Evolutionary conservation across 2,888 invertebrate genomes (phyloP).

Genomic region (Brachycybe producta): DNA sequence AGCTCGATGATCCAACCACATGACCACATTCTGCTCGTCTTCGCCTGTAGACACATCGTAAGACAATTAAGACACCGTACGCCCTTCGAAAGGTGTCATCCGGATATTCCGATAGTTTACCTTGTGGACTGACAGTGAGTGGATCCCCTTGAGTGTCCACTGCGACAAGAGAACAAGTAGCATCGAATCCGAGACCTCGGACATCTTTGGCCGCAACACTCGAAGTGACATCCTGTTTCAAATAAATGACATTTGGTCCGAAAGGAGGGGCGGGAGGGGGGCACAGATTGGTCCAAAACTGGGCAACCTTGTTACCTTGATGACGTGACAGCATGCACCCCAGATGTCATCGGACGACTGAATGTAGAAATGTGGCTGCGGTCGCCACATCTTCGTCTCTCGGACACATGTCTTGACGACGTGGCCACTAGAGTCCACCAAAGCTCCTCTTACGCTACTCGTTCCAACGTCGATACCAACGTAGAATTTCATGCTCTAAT

Average conservation of each 20-base stretch:
- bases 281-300: no score
- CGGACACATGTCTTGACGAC: no score
- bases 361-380: conserved; percentile 63
- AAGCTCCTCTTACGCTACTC: conserved; percentile 72
- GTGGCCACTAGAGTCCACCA: conserved; percentile 56
- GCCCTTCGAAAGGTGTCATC: background rate
- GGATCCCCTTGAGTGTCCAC: conserved; percentile 56
- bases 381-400: conserved; percentile 51
- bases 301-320: conserved; percentile 48
- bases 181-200: conserved; percentile 88
- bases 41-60: conserved; percentile 43
- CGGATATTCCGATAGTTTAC: no score
- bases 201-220: conserved; percentile 29
- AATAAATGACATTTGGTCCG: no score
- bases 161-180: conserved; percentile 83
- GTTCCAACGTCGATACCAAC: conserved; percentile 90
- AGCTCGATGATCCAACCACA: conserved; percentile 90
- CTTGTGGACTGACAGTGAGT: conserved; percentile 47
- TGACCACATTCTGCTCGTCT: conserved; percentile 63
- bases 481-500: conserved; percentile 49
- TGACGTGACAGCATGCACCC: conserved; percentile 54
- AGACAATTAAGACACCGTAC: background rate
- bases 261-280: no score
- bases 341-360: conserved; percentile 86
- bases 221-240: conserved; percentile 4